A percentile compares a stretch with the other conserved stretches of the same genome.
phyloP scores from a whole-genome alignment of 2,888 invertebrate species.

The Cotesia congregata region DNA sequence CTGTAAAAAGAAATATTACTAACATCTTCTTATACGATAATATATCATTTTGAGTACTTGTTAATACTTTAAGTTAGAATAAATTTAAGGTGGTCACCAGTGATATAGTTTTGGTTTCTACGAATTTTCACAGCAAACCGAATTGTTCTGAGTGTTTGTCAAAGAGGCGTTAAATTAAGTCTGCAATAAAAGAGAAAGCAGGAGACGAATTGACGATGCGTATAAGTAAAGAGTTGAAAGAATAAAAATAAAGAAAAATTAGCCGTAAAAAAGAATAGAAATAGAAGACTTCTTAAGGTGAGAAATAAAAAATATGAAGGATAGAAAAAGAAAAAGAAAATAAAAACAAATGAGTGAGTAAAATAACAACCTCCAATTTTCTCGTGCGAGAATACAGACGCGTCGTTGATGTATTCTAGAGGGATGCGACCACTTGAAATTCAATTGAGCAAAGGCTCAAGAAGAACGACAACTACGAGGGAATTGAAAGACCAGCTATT shows the following conservation, averaged over 20 bases:
- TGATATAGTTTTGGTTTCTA: constrained; percentile 10
- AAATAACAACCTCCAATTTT: constrained; percentile 7
- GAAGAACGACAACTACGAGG: constrained; percentile 38
- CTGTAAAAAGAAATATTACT: constrained; percentile 72
- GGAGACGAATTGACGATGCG: background rate
- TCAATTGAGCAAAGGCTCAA: constrained; percentile 61
- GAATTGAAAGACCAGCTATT: constrained; percentile 52
- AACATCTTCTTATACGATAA: background rate
- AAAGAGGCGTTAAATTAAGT: constrained; percentile 47
- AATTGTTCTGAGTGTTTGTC: constrained; percentile 23
- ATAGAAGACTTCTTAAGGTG: background rate
- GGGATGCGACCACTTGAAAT: constrained; percentile 71
- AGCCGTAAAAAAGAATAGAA: constrained; percentile 29
- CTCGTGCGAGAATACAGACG: constrained; percentile 33
- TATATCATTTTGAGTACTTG: constrained; percentile 1
- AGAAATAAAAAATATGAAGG: background rate
- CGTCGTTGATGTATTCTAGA: constrained; percentile 56
- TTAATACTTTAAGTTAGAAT: background rate
- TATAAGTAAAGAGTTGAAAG: background rate
- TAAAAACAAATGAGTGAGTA: constrained; percentile 23
- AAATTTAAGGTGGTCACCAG: background rate
- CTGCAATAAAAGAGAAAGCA: constrained; percentile 21
- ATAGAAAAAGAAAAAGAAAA: background rate
- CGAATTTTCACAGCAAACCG: constrained; percentile 26
- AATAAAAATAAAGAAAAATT: constrained; percentile 22